Base-by-base conservation (phyloP, 1,140 invertebrate genomes). In the Panonychus citri region DNA sequence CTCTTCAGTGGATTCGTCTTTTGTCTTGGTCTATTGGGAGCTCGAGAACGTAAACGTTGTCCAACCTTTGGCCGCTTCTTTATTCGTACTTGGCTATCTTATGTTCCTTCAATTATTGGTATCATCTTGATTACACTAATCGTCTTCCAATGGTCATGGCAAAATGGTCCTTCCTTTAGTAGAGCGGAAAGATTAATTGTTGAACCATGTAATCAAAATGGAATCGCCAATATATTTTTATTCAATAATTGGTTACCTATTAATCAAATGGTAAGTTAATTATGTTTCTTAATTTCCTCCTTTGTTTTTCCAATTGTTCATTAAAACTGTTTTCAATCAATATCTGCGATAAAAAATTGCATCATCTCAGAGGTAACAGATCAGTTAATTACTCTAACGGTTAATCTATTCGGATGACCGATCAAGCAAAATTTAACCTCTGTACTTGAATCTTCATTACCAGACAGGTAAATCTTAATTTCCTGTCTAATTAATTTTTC, bases 101-200 rank as follows among this genome's bases (percentile, higher is more conserved):
- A 48, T 19, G 17, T 34, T 12, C 57, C 57, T 7, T 54, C 57
- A 2, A 19, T 58, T 4, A 26, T 54, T 10, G 43, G 21, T 19
- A 3, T 37, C 21, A 17, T 54, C 7, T 25, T 54, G 27, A 19
- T 37, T 26, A 34, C 43, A n/a, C 43, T 54, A 17, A n/a, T 30
- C 21, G 21, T 58, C 10, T 50, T 58, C 25, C 57, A 53, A 48
- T 28, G 55, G 26, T 54, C 34, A 27, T 19, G 37, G 40, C 46
- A 54, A 37, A 39, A 28, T 21, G 57, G 57, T 15, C 57, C 57
- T 24, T 13, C 53, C 7, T 58, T 54, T 51, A 54, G 43, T 26
- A 54, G 30, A 3, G 39, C 51, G 50, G 39, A 42, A 26, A 26
- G 43, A 7, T 10, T 12, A 19, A 40, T 58, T 21, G 19, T 53